Evolutionary conservation across 2,113 vertebrate species (phyloP).

Genomic region (Calypte anna): DNA sequence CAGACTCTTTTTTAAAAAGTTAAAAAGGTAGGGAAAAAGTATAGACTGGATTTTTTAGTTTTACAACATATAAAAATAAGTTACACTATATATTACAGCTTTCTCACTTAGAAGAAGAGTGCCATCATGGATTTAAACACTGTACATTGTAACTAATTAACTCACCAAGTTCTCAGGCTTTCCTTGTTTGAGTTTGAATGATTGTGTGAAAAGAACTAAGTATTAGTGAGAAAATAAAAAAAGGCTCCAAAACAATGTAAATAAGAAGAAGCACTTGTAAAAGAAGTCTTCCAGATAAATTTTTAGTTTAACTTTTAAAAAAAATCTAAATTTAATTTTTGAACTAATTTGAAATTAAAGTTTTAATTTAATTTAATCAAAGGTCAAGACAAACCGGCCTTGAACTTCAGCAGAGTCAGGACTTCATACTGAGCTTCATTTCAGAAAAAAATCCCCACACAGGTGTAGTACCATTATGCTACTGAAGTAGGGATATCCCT

Average conservation of each 20-base stretch:
- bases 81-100: conserved; percentile 29
- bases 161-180: neutral
- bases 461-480: neutral
- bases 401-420: neutral
- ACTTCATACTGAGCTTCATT: neutral
- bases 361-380: neutral
- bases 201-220: neutral
- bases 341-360: neutral
- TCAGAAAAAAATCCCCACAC: neutral
- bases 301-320: neutral
- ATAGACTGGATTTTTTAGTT: neutral
- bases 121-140: neutral
- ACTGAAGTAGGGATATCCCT: neutral
- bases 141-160: neutral
- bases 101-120: conserved; percentile 2
- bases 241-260: neutral
- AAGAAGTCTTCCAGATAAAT: neutral
- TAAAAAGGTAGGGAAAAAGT: neutral
- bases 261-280: neutral
- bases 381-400: neutral
- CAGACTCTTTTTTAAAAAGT: neutral
- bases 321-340: neutral
- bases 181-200: neutral
- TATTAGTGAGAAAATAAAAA: neutral
- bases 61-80: conserved; percentile 28